A percentile compares a stretch with the other conserved stretches of the same genome.
Evolutionary conservation across 2,113 vertebrate genomes (phyloP).

Genomic region (Trogon surrucura): DNA sequence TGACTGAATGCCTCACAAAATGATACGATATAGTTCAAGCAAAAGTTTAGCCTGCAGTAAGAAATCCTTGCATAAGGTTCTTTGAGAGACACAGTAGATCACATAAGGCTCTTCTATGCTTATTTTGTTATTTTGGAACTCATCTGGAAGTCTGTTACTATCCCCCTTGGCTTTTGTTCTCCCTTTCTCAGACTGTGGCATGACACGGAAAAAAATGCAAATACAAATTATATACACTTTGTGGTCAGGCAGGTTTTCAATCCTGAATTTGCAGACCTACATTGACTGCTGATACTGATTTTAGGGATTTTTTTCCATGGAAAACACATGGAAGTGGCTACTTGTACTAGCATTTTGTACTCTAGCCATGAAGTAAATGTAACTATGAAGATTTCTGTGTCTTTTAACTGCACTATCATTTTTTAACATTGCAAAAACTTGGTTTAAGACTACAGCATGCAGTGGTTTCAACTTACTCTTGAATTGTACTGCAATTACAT

Average conservation of each 20-base stretch:
- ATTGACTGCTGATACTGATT: background rate
- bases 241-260: background rate
- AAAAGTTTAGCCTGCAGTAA: background rate
- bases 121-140: background rate
- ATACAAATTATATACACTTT: background rate
- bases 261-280: background rate
- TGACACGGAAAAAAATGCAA: background rate
- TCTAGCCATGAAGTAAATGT: background rate
- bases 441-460: background rate
- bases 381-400: background rate
- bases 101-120: accelerated
- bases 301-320: background rate
- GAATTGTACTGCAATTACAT: background rate
- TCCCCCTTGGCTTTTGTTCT: background rate
- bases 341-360: background rate
- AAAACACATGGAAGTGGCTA: background rate
- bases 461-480: background rate
- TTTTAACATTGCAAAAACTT: background rate
- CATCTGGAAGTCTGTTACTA: background rate
- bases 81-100: background rate
- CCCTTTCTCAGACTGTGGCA: background rate
- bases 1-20: background rate
- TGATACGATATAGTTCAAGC: background rate
- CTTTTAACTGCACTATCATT: background rate
- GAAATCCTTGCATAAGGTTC: background rate